phyloP scores from a whole-genome alignment of 2,113 vertebrate genomes.

The Melanerpes aurifrons region DNA sequence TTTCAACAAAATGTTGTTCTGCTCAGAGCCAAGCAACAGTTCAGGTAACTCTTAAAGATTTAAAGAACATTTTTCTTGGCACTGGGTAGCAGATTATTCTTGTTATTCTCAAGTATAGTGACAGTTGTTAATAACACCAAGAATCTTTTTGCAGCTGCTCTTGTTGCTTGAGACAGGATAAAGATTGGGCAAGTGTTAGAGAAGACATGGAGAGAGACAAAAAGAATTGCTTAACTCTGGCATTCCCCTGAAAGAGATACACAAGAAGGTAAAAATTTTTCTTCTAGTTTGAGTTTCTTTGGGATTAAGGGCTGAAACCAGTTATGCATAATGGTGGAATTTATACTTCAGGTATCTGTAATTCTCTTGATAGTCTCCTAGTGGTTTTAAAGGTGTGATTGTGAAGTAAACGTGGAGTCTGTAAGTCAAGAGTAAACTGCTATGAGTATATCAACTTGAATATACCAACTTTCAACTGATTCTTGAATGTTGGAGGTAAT shows the following conservation, averaged over 20 bases:
- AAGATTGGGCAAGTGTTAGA: not conserved
- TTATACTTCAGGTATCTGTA: not conserved
- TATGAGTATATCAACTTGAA: not conserved
- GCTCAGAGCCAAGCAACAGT: not conserved
- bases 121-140: not conserved
- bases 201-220: not conserved
- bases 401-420: not conserved
- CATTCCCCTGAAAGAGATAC: not conserved
- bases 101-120: not conserved
- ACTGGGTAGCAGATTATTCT: not conserved
- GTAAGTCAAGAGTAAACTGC: not conserved
- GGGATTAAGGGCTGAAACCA: not conserved
- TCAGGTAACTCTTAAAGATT: slow-evolving; percentile 12
- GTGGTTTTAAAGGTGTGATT: not conserved
- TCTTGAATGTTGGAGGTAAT: not conserved
- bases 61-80: slow-evolving; percentile 12
- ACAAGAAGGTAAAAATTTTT: not conserved
- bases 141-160: not conserved
- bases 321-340: not conserved
- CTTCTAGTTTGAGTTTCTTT: not conserved
- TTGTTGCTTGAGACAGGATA: not conserved
- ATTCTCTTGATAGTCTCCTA: not conserved
- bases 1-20: not conserved
- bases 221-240: not conserved
- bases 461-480: no score